phyloP scores from a whole-genome alignment of 1,140 invertebrate species.

The Cydia splendana region DNA sequence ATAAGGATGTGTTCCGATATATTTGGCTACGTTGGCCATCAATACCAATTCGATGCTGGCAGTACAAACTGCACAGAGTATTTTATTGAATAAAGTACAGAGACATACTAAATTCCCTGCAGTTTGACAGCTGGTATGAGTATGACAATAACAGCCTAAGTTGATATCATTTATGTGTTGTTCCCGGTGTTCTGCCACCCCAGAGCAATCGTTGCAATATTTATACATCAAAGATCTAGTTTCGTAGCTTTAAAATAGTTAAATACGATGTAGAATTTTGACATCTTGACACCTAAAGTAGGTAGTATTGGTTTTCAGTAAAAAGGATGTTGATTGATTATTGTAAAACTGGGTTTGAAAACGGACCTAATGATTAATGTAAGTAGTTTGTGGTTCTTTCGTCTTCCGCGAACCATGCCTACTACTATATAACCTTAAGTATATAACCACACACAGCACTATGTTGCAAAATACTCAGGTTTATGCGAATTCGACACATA shows the following conservation, averaged over 20 bases:
- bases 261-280: not conserved
- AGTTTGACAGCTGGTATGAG: too few relatives aligned
- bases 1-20: too few relatives aligned
- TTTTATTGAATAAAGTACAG: too few relatives aligned
- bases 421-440: too few relatives aligned
- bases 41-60: too few relatives aligned
- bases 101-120: too few relatives aligned
- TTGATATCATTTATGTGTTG: not conserved
- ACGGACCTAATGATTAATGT: not conserved
- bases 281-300: not conserved
- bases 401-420: not conserved
- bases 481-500: too few relatives aligned
- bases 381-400: not conserved
- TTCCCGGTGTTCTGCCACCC: conserved; percentile 6
- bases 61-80: too few relatives aligned
- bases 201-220: not conserved
- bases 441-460: too few relatives aligned
- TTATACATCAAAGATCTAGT: not conserved
- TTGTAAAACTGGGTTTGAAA: not conserved
- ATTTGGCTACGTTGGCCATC: too few relatives aligned
- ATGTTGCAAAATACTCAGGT: too few relatives aligned
- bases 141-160: too few relatives aligned
- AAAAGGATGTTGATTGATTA: not conserved
- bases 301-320: not conserved
- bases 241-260: not conserved